These are phyloP conservation scores for Larimichthys polyactis DNA, from an alignment of 2,113 vertebrate genomes.

Conservation along the genomic window DNA sequence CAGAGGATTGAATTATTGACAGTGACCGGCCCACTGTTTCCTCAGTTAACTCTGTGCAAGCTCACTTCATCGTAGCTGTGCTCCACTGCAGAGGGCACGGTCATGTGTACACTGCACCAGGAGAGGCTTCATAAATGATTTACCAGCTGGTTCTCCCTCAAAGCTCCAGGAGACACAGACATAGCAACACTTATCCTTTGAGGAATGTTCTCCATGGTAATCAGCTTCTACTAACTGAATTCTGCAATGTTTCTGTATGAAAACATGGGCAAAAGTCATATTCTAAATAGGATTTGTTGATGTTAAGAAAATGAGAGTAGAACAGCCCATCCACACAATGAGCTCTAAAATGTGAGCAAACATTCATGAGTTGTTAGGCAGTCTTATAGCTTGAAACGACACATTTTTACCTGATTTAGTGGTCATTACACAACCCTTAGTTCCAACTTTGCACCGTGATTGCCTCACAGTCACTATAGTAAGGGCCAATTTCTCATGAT, in stretches of 20 bases:
- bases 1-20: constrained; percentile 50
- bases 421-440: background rate
- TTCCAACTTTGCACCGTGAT: background rate
- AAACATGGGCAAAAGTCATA: constrained; percentile 1
- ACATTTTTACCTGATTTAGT: background rate
- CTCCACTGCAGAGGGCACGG: constrained; percentile 39
- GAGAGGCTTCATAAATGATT: constrained; percentile 52
- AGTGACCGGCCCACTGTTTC: constrained; percentile 17
- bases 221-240: background rate
- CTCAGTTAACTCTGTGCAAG: constrained; percentile 22
- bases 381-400: background rate
- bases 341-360: background rate
- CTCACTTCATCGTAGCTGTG: constrained; percentile 12
- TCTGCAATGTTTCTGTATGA: background rate
- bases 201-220: constrained; percentile 25
- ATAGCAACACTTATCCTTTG: constrained; percentile 17
- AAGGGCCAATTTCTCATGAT: background rate
- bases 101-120: constrained; percentile 31
- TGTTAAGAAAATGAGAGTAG: background rate
- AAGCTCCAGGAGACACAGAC: constrained; percentile 18
- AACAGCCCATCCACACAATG: background rate
- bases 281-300: background rate
- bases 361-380: background rate
- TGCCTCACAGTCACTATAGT: constrained; percentile 4
- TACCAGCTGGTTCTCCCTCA: constrained; percentile 40